Percentiles rank a stretch among this genome's conserved stretches.
These are phyloP conservation scores for Cryptomyrus ogoouensis DNA, from an alignment of 2,113 vertebrate species.

Conservation along the genomic window DNA sequence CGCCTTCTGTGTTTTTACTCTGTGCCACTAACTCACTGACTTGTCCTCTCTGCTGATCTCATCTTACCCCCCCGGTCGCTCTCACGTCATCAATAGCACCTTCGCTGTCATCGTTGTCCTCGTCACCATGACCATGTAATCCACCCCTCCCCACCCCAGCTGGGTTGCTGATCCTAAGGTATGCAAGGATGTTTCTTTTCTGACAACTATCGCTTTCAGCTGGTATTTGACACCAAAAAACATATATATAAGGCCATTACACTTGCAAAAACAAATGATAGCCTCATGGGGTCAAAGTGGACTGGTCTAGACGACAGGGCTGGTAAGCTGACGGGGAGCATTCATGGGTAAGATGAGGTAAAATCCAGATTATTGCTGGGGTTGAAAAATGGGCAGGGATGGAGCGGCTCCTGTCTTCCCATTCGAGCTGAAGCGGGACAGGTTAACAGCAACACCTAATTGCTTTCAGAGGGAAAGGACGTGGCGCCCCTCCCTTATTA, in stretches of 20 bases:
- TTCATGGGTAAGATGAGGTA: not conserved
- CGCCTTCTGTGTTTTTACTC: not conserved
- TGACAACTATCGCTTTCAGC: conserved; percentile 40
- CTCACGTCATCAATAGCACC: conserved; percentile 22
- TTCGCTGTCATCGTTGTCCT: conserved; percentile 39
- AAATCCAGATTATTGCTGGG: not conserved
- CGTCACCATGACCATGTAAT: conserved; percentile 44
- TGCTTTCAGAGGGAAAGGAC: conserved; percentile 55
- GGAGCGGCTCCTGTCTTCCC: not conserved
- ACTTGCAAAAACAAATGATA: not conserved
- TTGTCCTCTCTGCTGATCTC: conserved; percentile 15
- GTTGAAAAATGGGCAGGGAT: not conserved
- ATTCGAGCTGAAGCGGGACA: conserved; percentile 25
- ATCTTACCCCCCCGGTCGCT: conserved; percentile 25
- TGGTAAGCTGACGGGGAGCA: not conserved
- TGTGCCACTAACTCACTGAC: not conserved
- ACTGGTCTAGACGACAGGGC: not conserved
- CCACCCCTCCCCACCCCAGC: conserved; percentile 56
- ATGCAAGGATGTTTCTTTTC: conserved; percentile 47
- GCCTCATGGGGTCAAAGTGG: not conserved
- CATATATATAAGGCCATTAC: not conserved
- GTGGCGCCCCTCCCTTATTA: conserved; percentile 51
- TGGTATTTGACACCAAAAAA: conserved; percentile 2
- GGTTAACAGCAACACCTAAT: conserved; percentile 46
- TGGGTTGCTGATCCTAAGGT: conserved; percentile 47